Percentiles rank a stretch among this genome's conserved stretches.
Evolutionary conservation across 2,113 vertebrate genomes (phyloP).

Genomic region (Planiliza haematocheilus): DNA sequence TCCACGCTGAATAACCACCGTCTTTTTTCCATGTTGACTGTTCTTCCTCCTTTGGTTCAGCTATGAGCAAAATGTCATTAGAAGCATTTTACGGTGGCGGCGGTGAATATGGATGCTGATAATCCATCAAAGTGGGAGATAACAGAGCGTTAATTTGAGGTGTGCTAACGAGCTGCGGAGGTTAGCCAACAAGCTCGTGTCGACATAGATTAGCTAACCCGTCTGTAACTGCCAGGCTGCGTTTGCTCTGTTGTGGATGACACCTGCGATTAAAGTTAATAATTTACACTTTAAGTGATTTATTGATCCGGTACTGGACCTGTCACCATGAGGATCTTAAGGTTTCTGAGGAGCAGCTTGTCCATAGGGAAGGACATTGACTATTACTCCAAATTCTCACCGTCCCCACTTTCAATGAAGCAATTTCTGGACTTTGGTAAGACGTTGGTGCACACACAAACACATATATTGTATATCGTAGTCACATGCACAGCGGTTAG

Average conservation of each 20-base stretch:
- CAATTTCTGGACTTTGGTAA: conserved; percentile 88
- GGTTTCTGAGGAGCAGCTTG: conserved; percentile 77
- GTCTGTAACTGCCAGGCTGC: background rate
- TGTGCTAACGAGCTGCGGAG: background rate
- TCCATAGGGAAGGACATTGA: conserved; percentile 83
- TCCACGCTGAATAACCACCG: too few relatives aligned
- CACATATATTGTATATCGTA: background rate
- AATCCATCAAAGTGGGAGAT: background rate
- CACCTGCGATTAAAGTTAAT: background rate
- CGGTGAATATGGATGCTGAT: background rate
- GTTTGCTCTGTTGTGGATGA: background rate
- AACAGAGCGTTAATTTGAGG: background rate
- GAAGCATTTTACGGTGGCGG: fast-evolving
- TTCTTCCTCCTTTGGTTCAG: background rate
- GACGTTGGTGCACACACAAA: conserved; percentile 10
- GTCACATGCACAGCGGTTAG: too few relatives aligned
- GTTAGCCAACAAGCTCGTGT: conserved; percentile 47
- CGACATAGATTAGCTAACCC: conserved; percentile 13
- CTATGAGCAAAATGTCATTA: background rate
- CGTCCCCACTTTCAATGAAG: conserved; percentile 88
- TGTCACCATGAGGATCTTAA: conserved; percentile 80
- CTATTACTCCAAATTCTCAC: conserved; percentile 85
- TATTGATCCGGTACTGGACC: background rate
- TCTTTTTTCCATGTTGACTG: background rate
- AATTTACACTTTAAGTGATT: background rate